These are phyloP conservation scores for Scaptomyza graminum DNA, from an alignment of 1,140 invertebrate species.

Conservation along the genomic window DNA sequence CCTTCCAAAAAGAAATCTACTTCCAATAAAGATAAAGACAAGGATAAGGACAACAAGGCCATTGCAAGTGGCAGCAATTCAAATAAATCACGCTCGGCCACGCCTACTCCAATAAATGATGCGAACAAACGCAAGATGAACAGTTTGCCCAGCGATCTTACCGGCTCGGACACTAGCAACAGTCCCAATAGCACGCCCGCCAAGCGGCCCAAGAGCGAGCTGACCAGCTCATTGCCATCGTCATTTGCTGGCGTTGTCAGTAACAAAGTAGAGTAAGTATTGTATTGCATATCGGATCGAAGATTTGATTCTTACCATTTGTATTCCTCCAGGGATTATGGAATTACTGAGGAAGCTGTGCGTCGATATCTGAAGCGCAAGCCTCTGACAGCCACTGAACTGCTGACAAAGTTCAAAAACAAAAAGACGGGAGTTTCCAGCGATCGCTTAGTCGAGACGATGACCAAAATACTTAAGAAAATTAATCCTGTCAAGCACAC, in stretches of 20 bases:
- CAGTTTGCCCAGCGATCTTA: slow-evolving; percentile 85
- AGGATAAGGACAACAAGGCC: slow-evolving; percentile 62
- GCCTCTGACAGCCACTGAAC: slow-evolving; percentile 97
- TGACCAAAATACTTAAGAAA: slow-evolving; percentile 97
- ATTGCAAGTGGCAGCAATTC: slow-evolving; percentile 79
- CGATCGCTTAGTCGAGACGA: slow-evolving; percentile 95
- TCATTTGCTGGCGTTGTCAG: slow-evolving; percentile 77
- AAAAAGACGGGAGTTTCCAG: slow-evolving; percentile 96
- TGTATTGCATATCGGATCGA: neutral
- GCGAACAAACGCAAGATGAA: slow-evolving; percentile 84
- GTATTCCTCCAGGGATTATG: slow-evolving; percentile 88
- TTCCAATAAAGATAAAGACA: slow-evolving; percentile 62
- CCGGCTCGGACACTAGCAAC: slow-evolving; percentile 82
- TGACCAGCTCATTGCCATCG: slow-evolving; percentile 71
- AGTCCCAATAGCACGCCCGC: slow-evolving; percentile 83
- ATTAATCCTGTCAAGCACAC: slow-evolving; percentile 97
- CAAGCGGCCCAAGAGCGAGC: slow-evolving; percentile 87
- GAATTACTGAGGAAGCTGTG: slow-evolving; percentile 97
- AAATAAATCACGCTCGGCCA: slow-evolving; percentile 87
- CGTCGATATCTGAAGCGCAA: slow-evolving; percentile 96
- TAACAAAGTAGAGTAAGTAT: slow-evolving; percentile 78
- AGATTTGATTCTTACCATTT: neutral
- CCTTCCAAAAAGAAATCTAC: slow-evolving; percentile 80
- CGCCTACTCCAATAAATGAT: slow-evolving; percentile 85
- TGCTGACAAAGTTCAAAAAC: slow-evolving; percentile 97